Base-by-base conservation (phyloP, 2,113 vertebrate genomes). In the Laticauda colubrina region DNA sequence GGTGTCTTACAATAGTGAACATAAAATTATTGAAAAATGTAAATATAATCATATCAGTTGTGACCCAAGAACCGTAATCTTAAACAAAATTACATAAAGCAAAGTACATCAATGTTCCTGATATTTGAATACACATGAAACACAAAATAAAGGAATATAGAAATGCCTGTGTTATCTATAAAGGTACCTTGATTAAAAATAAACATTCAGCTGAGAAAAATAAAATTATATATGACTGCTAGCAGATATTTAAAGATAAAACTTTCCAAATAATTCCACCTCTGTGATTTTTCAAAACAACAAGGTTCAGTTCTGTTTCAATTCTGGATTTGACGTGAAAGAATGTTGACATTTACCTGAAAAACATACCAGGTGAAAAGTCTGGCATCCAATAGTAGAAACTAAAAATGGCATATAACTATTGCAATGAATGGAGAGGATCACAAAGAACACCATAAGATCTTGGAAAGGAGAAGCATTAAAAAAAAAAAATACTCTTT, bases 281-380 rank as follows among this genome's bases (percentile, higher is more conserved):
- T 23, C 56, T 53, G 48, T 43, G 8, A 86, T 85, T 86, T 61
- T 86, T 86, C 21, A 89, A 61, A 26, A 61, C 57, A 61, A 61
- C 89, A 15, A 87, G 24, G 29, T 48, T 53, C 51, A 88, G 39
- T 93, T 91, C 54, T 53, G n/a, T 43, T 91, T 93, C 87, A 85
- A 2, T n/a, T 3, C 57, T 85, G 1, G 26, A 15, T 91, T 56
- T 88, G 51, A 91, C 57, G 88, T 75, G 90, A 69, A 87, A 91
- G 3, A 90, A 55, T 34, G 48, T 20, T 93, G 64, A 90, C 4
- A 20, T 26, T 88, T 51, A 88, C 53, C 48, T 75, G 48, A 7
- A 92, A 88, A 88, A 51, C 3, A 53, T 55, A 81, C 23, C 29
- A 14, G 51, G 45, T 51, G 21, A 34, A 56, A 89, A 56, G 10